Evolutionary conservation across 2,797 vertebrate genomes (phyloP).

Genomic region (Oreochromis mossambicus): DNA sequence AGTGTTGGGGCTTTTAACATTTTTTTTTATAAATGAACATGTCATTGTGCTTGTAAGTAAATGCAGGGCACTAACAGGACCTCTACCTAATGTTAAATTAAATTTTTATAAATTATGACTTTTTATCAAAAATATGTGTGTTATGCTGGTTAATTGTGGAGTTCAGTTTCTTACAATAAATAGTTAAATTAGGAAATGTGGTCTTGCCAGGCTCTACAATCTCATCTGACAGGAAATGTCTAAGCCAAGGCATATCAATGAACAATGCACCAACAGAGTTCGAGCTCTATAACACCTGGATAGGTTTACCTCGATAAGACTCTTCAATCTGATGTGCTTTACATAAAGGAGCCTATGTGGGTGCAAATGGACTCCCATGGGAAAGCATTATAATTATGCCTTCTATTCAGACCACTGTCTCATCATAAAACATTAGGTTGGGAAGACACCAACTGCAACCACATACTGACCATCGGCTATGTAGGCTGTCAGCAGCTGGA

Average conservation of each 20-base stretch:
- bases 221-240: slow-evolving; percentile 34
- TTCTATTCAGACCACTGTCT: slow-evolving; percentile 15
- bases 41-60: background rate
- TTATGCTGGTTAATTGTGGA: background rate
- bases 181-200: background rate
- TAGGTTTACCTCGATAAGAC: slow-evolving; percentile 60
- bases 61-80: background rate
- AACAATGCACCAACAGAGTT: slow-evolving; percentile 43
- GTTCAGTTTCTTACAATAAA: background rate
- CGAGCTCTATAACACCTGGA: slow-evolving; percentile 39
- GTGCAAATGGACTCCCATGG: slow-evolving; percentile 8
- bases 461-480: background rate
- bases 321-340: slow-evolving; percentile 38
- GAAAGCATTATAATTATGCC: slow-evolving; percentile 25
- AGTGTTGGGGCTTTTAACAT: background rate
- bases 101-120: background rate
- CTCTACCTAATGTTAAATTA: background rate
- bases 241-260: slow-evolving; percentile 19
- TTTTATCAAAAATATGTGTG: background rate
- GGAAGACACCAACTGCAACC: background rate
- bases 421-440: background rate
- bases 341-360: slow-evolving; percentile 49
- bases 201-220: background rate
- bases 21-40: background rate
- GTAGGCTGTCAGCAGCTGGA: background rate